A percentile compares a stretch with the other conserved stretches of the same genome.
Evolutionary conservation across 2,888 invertebrate species (phyloP).

Genomic region (Thymelicus acteon): DNA sequence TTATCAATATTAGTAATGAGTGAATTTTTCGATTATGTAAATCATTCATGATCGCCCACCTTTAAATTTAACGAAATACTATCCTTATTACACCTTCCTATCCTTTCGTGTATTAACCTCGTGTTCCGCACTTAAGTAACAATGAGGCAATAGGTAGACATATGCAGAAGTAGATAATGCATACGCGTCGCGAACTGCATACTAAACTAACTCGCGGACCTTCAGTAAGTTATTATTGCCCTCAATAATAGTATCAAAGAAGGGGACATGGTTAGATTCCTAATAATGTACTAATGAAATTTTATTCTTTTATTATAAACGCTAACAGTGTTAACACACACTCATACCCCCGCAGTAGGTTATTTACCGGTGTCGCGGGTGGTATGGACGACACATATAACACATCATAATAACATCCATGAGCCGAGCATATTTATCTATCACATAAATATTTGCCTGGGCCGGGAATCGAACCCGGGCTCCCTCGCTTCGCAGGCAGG

Average conservation of each 20-base stretch:
- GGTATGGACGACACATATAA: no score
- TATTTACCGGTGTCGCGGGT: no score
- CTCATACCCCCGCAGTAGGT: no score
- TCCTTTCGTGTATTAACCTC: conserved; percentile 15
- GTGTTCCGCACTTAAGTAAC: conserved; percentile 31
- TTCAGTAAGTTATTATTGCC: conserved; percentile 17
- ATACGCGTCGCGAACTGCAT: conserved; percentile 24
- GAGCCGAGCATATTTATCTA: background rate
- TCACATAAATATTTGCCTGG: background rate
- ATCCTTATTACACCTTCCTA: conserved; percentile 14
- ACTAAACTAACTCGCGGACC: conserved; percentile 26
- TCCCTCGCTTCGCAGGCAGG: background rate
- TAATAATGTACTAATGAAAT: background rate
- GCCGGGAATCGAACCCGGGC: conserved; percentile 7
- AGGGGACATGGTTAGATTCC: conserved; percentile 7
- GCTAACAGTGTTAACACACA: no score
- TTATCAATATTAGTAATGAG: no score
- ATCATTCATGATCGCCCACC: no score
- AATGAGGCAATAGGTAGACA: conserved; percentile 28
- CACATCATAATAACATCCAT: no score
- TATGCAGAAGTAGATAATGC: conserved; percentile 26
- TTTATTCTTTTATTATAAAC: no score
- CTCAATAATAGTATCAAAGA: conserved; percentile 8
- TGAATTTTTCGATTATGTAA: no score
- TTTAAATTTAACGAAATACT: background rate